Evolutionary conservation across 2,888 invertebrate species (phyloP).

Genomic region (Orchestes rusci): DNA sequence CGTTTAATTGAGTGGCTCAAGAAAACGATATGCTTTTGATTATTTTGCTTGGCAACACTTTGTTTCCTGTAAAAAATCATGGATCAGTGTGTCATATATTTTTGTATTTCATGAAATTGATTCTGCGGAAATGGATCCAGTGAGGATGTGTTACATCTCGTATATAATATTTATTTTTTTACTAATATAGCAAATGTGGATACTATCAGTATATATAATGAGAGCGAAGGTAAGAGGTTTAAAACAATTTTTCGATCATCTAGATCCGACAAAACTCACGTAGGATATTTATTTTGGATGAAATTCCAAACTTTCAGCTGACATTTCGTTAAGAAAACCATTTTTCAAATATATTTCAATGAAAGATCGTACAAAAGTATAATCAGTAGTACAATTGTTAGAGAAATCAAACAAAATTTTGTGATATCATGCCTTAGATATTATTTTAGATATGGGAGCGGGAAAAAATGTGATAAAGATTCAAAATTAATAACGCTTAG

Average conservation of each 20-base stretch:
- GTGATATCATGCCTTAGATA: conserved; percentile 25
- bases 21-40: no score
- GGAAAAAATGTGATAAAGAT: conserved; percentile 18
- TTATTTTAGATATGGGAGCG: conserved; percentile 18
- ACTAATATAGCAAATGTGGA: conserved; percentile 8
- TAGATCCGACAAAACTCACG: no score
- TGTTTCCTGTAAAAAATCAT: no score
- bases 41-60: no score
- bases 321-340: not conserved
- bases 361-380: conserved; percentile 16
- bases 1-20: not conserved
- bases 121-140: no score
- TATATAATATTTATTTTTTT: conserved; percentile 15
- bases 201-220: conserved; percentile 4
- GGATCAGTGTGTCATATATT: no score
- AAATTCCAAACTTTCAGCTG: no score
- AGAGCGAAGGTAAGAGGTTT: not conserved
- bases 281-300: no score
- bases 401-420: conserved; percentile 18
- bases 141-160: no score
- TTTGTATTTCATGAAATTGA: no score
- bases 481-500: conserved; percentile 21
- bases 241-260: no score
- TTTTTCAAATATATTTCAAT: not conserved
- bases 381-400: conserved; percentile 9